Base-by-base conservation (phyloP, 2,113 vertebrate genomes). In the Rhadina sibilatrix region DNA sequence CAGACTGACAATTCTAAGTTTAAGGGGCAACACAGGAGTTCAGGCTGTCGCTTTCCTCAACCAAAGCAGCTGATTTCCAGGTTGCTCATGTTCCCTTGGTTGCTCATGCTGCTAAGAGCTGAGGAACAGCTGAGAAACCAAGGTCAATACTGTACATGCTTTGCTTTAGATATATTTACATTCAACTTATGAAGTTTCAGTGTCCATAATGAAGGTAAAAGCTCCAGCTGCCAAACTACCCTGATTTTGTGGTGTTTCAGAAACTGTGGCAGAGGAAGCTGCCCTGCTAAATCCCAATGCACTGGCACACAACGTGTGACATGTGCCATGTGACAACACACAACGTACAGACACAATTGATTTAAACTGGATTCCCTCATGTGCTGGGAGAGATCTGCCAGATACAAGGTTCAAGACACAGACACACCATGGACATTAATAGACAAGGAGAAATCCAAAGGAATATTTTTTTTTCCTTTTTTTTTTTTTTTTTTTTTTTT, bases 301-400 rank as follows among this genome's bases (percentile, higher is more conserved):
- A 12, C 38, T 42, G 81, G 75, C 78, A 76, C 57, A 60, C n/a
- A n/a, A n/a, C n/a, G n/a, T n/a, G n/a, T n/a, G n/a, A n/a, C 16
- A 1, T 0, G 4, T n/a, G 30, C 37, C 0, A 0, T 42, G 59
- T 52, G 78, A 90, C 71, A 90, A 23, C 5, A 18, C 42, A 70
- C 59, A 87, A 37, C 46, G 42, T n/a, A 35, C 37, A 37, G 66
- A 47, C 53, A 89, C 54, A 85, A 49, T 0, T 42, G 65, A 72
- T 65, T 84, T 21, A 33, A 93, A 74, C 49, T 84, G 40, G 65
- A 53, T 79, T 94, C 44, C 53, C 83, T 78, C 11, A 35, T 37
- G 69, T 49, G 44, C 75, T 63, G 82, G 46, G 44, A 75, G 33
- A 87, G 46, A 76, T 46, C 40, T 82, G 75, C 78, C 63, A 69